Evolutionary conservation across 2,888 invertebrate genomes (phyloP), one percentile per base, ranked within the genome.

Genomic region (Cistogaster globosa): DNA sequence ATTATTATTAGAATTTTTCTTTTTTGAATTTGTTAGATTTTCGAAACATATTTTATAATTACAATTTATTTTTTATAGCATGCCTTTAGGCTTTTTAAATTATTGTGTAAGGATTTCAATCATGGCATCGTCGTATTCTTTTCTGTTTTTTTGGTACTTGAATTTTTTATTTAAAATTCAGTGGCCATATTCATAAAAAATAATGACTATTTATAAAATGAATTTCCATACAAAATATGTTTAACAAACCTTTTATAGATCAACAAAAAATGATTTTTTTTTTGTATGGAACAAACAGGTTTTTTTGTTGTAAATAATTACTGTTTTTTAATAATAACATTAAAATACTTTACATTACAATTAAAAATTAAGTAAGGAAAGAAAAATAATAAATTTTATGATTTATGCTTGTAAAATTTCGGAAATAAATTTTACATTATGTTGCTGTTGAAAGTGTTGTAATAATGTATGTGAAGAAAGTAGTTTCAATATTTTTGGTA

Each of bases 401-500:
- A 18, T 36, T 69, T 62, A 69, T 58, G 63, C 45, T 58, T 57
- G 20, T 71, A 71, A 82, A 76, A 32, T 71, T 71, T 32, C 42
- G 20, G 26, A 77, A 82, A 65, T 76, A 63, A 71, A 55, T 83
- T 84, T 87, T 83, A 63, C 65, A 78, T 57, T 76, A 87, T 85
- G 80, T 80, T 84, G 82, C 51, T 63, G 72, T 76, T 84, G 77
- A 84, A 68, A 65, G 67, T 84, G 84, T 84, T 80, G 84, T 68
- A 20, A 26, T 16, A 72, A 78, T 65, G 78, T 83, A 63, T 84
- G 78, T 81, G 62, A 57, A 77, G 85, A 88, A 14, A 88, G 87
- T 8, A 87, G 87, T 88, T 88, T 87, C 91, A 92, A 91, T 92
- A 92, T 91, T 92, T 92, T 89, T 92, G 92, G 88, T 90, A 91